phyloP scores from a whole-genome alignment of 2,113 vertebrate genomes.

The Syrmaticus mikado region DNA sequence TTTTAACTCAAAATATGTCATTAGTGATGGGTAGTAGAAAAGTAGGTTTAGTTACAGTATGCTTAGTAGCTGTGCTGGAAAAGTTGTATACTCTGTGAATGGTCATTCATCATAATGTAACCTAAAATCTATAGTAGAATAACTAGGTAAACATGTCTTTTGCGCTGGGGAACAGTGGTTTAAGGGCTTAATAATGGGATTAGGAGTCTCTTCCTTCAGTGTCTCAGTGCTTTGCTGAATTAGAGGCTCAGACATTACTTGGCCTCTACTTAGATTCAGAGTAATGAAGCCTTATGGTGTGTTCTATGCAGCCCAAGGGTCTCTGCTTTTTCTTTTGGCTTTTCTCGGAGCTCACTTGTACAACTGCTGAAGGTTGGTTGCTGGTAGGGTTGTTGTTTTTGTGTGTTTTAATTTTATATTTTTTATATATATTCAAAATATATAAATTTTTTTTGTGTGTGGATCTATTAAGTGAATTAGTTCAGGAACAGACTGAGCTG shows the following conservation, averaged over 20 bases:
- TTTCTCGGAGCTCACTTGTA: not conserved
- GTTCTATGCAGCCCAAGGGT: accelerated
- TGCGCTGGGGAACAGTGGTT: not conserved
- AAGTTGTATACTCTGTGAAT: not conserved
- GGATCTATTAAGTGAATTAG: not conserved
- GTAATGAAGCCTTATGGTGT: not conserved
- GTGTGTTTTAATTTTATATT: not conserved
- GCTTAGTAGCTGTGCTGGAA: not conserved
- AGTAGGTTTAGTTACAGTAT: not conserved
- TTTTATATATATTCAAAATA: not conserved
- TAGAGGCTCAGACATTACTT: not conserved
- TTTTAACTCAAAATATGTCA: not conserved
- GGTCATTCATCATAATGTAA: not conserved
- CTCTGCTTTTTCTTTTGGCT: not conserved
- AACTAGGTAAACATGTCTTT: not conserved
- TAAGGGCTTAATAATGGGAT: conserved; percentile 24
- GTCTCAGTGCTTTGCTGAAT: not conserved
- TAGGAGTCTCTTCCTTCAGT: conserved; percentile 1
- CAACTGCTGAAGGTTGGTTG: not conserved
- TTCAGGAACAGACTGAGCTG: not conserved
- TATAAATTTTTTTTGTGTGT: accelerated
- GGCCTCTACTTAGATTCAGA: not conserved
- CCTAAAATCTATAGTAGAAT: not conserved
- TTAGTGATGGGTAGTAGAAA: not conserved
- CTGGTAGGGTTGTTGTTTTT: not conserved